These are phyloP conservation scores for Entelurus aequoreus DNA, from an alignment of 2,113 vertebrate species.

Conservation along the genomic window DNA sequence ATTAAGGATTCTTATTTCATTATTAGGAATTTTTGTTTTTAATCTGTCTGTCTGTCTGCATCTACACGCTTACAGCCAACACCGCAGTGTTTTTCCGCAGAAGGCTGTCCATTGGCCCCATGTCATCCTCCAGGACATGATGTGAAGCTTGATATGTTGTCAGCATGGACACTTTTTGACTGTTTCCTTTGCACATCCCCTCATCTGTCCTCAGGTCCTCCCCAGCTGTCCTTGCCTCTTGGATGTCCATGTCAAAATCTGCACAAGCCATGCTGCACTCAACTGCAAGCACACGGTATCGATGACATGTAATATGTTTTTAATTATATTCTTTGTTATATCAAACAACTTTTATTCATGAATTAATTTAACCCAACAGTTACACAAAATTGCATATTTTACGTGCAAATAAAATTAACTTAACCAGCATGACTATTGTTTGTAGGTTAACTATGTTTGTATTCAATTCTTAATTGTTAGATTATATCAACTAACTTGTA, in stretches of 20 bases:
- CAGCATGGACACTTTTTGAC: neutral
- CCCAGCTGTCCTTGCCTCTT: neutral
- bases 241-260: constrained; percentile 50
- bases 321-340: too few species aligned
- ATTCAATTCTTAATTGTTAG: too few species aligned
- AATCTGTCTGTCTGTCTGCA: neutral
- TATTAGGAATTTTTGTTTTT: too few species aligned
- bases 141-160: constrained; percentile 37
- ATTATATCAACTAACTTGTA: too few species aligned
- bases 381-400: too few species aligned
- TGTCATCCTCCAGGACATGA: constrained; percentile 3
- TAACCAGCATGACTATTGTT: too few species aligned
- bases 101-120: constrained; percentile 40
- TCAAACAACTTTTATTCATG: too few species aligned
- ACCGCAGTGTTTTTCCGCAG: constrained; percentile 56
- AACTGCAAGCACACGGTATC: neutral
- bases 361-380: too few species aligned
- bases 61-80: constrained; percentile 60
- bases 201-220: constrained; percentile 1
- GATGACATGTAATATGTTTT: too few species aligned
- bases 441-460: too few species aligned
- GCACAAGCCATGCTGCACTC: constrained; percentile 56
- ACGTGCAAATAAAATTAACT: too few species aligned
- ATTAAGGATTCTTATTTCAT: too few species aligned
- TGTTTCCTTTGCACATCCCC: accelerated